Evolutionary conservation across 1,140 invertebrate genomes (phyloP).

Genomic region (Conopomorpha cramerella): DNA sequence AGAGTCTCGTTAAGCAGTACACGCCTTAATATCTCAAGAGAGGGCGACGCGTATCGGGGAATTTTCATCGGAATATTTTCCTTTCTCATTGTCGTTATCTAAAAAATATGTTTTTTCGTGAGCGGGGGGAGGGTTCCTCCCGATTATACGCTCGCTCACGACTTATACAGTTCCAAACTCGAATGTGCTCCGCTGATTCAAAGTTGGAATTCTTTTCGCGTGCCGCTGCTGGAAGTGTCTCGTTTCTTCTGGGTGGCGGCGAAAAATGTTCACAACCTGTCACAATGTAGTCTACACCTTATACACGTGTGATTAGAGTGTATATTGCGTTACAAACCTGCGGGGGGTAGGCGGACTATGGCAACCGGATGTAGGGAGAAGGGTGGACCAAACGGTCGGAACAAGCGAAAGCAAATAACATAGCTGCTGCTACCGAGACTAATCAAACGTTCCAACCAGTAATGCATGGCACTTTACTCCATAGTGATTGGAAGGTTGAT

Average conservation of each 20-base stretch:
- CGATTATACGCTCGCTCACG: slow-evolving; percentile 8
- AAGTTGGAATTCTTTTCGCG: slow-evolving; percentile 23
- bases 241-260: slow-evolving; percentile 23
- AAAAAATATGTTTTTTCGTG: slow-evolving; percentile 57
- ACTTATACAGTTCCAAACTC: slow-evolving; percentile 14
- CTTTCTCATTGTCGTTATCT: slow-evolving; percentile 59
- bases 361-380: too few relatives aligned
- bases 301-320: slow-evolving; percentile 11
- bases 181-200: slow-evolving; percentile 20
- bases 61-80: slow-evolving; percentile 60
- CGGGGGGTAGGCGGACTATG: slow-evolving; percentile 13
- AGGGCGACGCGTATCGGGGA: slow-evolving; percentile 48
- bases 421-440: too few relatives aligned
- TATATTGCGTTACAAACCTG: slow-evolving; percentile 23
- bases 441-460: too few relatives aligned
- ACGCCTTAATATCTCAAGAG: slow-evolving; percentile 48
- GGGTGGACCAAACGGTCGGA: slow-evolving; percentile 45
- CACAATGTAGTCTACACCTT: slow-evolving; percentile 17
- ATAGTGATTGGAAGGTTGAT: too few relatives aligned
- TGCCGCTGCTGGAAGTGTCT: slow-evolving; percentile 23
- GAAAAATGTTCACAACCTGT: too few relatives aligned
- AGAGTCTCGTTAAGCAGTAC: slow-evolving; percentile 54
- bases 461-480: too few relatives aligned
- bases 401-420: slow-evolving; percentile 58
- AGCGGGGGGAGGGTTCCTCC: slow-evolving; percentile 1